Base-by-base conservation (phyloP, 2,113 vertebrate species). In the Okapia johnstoni region DNA sequence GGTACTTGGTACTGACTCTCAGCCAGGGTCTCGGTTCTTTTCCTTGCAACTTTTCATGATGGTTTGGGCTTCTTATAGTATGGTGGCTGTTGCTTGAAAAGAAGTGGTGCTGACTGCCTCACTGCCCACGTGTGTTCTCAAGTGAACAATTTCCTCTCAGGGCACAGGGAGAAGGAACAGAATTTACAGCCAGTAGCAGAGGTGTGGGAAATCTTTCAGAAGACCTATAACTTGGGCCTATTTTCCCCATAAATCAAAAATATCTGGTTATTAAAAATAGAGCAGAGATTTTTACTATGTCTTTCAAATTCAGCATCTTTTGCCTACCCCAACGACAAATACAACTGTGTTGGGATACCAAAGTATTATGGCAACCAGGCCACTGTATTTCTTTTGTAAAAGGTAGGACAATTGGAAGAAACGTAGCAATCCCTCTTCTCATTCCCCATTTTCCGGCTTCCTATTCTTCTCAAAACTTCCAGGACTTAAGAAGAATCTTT, bases 401-500 rank as follows among this genome's bases (percentile, higher is more conserved):
- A 87, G n/a, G 11, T 3, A 93, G 33, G 30, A 57, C 40, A 85
- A 92, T 9, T 33, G 55, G 52, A 92, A 96, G 40, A 61, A 84
- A 94, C 25, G 60, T 3, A 88, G 14, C 21, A 81, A 92, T 33
- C 23, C 14, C 25, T 48, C 52, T 58, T 83, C 91, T 88, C 36
- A 81, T 94, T 96, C 76, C 23, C 55, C 26, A 48, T 48, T 57
- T 57, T 66, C 26, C 61, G 66, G 94, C 50, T 87, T 86, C 11
- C 61, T 83, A 52, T 48, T 97, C 61, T 90, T 90, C 36, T 58
- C 50, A 96, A 92, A 96, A 92, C 36, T 48, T 83, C 50, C 26
- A 86, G 33, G 89, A 60, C 46, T 89, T 97, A 60, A 66, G 26
- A 93, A 88, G 33, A 96, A 86, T 16, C 46, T 46, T 88, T 92